Base-by-base conservation (phyloP, 2,797 vertebrate species). In the Sorex maritimensis region DNA sequence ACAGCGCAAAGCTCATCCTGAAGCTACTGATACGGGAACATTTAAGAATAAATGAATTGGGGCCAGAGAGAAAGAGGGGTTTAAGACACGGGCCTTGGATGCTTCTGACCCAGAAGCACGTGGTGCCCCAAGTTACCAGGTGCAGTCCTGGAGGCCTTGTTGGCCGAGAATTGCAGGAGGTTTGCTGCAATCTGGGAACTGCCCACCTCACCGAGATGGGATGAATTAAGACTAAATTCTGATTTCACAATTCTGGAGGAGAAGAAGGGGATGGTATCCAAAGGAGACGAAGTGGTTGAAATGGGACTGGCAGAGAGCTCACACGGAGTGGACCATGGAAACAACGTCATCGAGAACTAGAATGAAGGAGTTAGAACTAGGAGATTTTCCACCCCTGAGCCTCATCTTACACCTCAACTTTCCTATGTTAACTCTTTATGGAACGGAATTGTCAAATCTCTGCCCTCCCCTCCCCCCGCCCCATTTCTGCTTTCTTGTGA, bases 231-330 rank as follows among this genome's bases (percentile, higher is more conserved):
- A 71, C 41, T 21, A 77, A 67, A 86, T 81, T 86, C n/a, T 90
- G 28, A 89, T 69, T 49, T 72, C 46, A 81, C 71, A 73, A 61
- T 88, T 90, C 44, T 77, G 15, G 86, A 69, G 67, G 6, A 81
- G 26, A 61, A 67, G 58, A 65, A 82, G 9, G 26, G 26, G 55
- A 75, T 79, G 71, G 72, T 19, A 68, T 10, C 13, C 44, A 61
- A 84, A 52, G 15, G 46, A 30, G 11, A 82, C 41, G 80, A n/a
- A 17, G 24, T 5, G 23, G 55, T 46, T 28, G 52, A 68, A 69
- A 34, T 12, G 30, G 21, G 14, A 85, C 5, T 86, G 17, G 63
- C 28, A 75, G 80, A 21, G 34, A 28, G 38, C 10, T 82, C 24
- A 68, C 84, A 69, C 9, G 30, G 49, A 55, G 68, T 72, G 49